These are phyloP conservation scores for Procambarus virginalis DNA, from an alignment of 1,140 invertebrate genomes.

Conservation along the genomic window DNA sequence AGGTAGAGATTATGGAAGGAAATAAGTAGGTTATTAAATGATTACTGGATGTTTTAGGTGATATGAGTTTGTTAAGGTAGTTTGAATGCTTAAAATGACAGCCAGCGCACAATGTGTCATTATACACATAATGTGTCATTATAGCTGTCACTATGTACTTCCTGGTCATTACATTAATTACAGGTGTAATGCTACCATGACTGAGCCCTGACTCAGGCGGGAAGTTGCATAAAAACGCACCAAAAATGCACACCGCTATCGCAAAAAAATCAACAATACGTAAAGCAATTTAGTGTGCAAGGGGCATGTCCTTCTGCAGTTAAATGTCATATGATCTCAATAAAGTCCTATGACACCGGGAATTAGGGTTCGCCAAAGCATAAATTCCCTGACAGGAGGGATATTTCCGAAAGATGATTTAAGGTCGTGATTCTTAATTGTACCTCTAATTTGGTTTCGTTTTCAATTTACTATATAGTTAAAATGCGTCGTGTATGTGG, in stretches of 20 bases:
- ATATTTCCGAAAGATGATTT: slow-evolving; percentile 34
- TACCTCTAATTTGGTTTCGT: slow-evolving; percentile 8
- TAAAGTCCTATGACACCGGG: slow-evolving; percentile 29
- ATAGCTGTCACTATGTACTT: slow-evolving; percentile 27
- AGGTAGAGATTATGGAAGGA: no score
- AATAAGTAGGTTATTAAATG: no score
- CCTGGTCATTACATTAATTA: neutral
- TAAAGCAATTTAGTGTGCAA: slow-evolving; percentile 3
- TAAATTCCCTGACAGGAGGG: slow-evolving; percentile 25
- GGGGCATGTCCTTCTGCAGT: slow-evolving; percentile 18
- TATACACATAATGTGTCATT: no score
- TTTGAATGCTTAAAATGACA: no score
- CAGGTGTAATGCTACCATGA: neutral
- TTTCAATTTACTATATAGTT: slow-evolving; percentile 20
- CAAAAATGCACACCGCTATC: neutral
- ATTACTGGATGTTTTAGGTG: no score
- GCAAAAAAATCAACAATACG: slow-evolving; percentile 21
- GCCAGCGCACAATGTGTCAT: no score
- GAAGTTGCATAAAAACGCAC: slow-evolving; percentile 22
- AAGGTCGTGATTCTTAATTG: slow-evolving; percentile 32
- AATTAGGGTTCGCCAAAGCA: slow-evolving; percentile 44
- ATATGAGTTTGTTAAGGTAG: no score
- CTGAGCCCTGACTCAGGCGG: slow-evolving; percentile 23
- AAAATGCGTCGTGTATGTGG: slow-evolving; percentile 6
- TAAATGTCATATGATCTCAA: slow-evolving; percentile 43